Base-by-base conservation (phyloP, 2,113 vertebrate genomes). In the Campylomormyrus tamandua region DNA sequence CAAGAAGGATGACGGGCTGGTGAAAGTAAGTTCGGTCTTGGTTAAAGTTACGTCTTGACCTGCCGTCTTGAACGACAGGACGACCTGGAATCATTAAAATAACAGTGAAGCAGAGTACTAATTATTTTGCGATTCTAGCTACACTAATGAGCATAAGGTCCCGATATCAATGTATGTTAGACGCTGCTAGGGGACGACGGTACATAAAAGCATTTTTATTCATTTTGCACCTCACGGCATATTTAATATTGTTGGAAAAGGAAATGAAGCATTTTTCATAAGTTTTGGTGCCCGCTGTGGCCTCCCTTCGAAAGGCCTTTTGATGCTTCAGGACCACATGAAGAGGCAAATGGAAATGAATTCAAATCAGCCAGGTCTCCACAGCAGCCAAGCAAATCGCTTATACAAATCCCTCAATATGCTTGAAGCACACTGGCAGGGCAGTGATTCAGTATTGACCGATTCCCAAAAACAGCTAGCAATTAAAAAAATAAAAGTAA, bases 341-440 rank as follows among this genome's bases (percentile, higher is more conserved):
- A 83, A 84, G 45, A 46, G 45, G 83, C 83, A 10, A 48, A 84
- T 84, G 83, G 83, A 48, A 84, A 84, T 48, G 83, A 84, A 84
- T 84, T 39, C 83, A 84, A 84, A 84, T 84, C 24, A 45, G 21
- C 21, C 24, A 46, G 83, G 17, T 24, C 45, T 84, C 17, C 45
- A 46, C 7, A 48, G 1, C 17, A 48, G 83, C 42, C 83, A 84
- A 84, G 24, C 83, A 84, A 84, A 84, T 84, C 45, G 8, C 7
- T 84, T 84, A 46, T 48, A 84, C 83, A 84, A 84, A 84, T 84
- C 83, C 83, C 45, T 84, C 45, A 48, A 84, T 84, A 39, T 84
- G 83, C 24, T 84, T 24, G n/a, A 84, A 9, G 21, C 83, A 48
- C 45, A 13, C 19, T n/a, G 42, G 42, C 42, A 48, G 35, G 35